Percentiles rank a stretch among this genome's conserved stretches.
Conservation (phyloP, 2,113 vertebrate species). For the Eurystomus gularis region DNA sequence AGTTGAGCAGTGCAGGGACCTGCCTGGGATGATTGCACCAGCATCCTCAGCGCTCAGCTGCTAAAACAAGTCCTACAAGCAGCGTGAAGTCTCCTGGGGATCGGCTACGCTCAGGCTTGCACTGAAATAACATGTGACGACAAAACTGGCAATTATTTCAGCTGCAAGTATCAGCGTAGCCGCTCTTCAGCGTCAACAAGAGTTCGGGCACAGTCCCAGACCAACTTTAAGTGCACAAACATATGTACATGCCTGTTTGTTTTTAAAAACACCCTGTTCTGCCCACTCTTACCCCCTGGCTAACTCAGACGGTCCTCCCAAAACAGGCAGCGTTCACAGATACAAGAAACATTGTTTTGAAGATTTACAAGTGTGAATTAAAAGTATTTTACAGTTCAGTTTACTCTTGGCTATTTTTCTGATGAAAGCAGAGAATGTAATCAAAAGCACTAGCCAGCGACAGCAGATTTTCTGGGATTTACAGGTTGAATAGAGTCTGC, state of each 20-base stretch:
- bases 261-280: neutral
- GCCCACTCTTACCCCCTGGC: neutral
- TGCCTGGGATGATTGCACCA: neutral
- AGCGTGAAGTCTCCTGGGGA: neutral
- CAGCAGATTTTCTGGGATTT: neutral
- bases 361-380: neutral
- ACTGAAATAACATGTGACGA: neutral
- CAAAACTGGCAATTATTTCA: neutral
- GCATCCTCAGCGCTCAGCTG: neutral
- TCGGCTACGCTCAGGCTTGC: neutral
- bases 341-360: neutral
- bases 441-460: neutral
- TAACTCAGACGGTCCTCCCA: neutral
- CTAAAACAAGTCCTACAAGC: neutral
- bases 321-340: neutral
- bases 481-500: neutral
- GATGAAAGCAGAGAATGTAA: neutral
- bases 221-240: neutral
- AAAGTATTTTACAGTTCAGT: neutral
- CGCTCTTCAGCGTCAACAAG: neutral
- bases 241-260: neutral
- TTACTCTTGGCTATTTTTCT: neutral
- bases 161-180: neutral
- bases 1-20: accelerated
- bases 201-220: neutral